Base-by-base conservation (phyloP, 2,888 invertebrate genomes). In the Lasioglossum leucozonium region DNA sequence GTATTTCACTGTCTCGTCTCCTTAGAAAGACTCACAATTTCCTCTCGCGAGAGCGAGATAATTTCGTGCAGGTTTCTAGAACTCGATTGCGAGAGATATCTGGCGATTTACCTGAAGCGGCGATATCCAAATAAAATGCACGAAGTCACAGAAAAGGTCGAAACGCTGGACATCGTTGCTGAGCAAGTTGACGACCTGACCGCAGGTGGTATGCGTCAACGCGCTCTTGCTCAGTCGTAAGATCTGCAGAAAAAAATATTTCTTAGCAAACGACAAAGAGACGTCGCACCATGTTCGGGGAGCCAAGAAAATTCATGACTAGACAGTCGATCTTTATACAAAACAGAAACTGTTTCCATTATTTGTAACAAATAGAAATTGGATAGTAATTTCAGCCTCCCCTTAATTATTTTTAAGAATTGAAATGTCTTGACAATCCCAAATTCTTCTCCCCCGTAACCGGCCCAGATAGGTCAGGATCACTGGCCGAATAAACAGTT, bases 141-240 rank as follows among this genome's bases (percentile, higher is more conserved):
- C 98, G 13, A 98, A 95, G 94, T 97, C 98, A 80, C 84, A 98
- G 97, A 5, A 98, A 97, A 94, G 96, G 95, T 99, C 99, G 93
- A 99, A 98, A 65, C 99, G 97, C 94, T 97, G 98, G 16, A 99
- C 98, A 94, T 99, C 99, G 93, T 99, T 99, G 8, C 99, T 98
- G 78, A 99, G 96, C 8, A 99, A 95, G 95, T 99, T 99, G 22
- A 99, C 97, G 78, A 99, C 97, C 95, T 99, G 98, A 0, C 99
- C 99, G 0, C 98, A 97, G 4, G 65, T 77, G 0, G 98, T 97
- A 92, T 97, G 96, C 4, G 96, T 96, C 62, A 98, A 95, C 0
- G 97, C 97, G 0, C 96, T 96, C 89, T 97, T 96, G 91, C 97
- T 98, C 55, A 98, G 94, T 10, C 96, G 96, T 18, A 87, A 40